A percentile compares a stretch with the other conserved stretches of the same genome.
phyloP scores from a whole-genome alignment of 1,140 invertebrate genomes.

The Pemphigus obesinymphae region DNA sequence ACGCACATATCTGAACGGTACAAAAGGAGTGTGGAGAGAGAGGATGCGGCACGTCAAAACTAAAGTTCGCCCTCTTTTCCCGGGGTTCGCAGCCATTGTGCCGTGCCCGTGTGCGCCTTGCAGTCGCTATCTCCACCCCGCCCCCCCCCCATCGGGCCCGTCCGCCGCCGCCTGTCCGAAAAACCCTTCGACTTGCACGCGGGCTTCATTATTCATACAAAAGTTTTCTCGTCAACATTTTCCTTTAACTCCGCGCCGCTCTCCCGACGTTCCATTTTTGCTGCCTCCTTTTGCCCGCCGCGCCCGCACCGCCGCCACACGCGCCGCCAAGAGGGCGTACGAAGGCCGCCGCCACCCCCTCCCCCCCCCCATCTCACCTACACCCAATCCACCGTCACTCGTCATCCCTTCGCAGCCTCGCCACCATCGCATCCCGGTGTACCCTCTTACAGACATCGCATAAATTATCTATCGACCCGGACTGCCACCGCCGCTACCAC shows the following conservation, averaged over 20 bases:
- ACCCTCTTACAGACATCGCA: constrained; percentile 32
- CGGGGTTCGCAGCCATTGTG: constrained; percentile 36
- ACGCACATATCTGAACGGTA: not conserved
- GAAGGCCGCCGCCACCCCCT: not conserved
- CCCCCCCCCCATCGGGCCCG: not conserved
- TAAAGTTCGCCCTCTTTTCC: constrained; percentile 42
- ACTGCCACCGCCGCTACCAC: not conserved
- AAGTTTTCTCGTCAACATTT: constrained; percentile 41
- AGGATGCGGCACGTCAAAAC: constrained; percentile 29
- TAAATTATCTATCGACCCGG: constrained; percentile 39
- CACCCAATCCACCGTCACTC: no score
- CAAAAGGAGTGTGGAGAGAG: not conserved
- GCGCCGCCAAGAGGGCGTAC: constrained; percentile 16
- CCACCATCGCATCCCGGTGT: not conserved
- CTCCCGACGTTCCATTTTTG: constrained; percentile 29
- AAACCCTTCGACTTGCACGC: constrained; percentile 35
- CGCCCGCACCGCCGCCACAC: not conserved
- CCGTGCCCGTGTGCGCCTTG: not conserved
- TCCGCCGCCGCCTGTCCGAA: constrained; percentile 6
- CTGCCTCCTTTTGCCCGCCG: constrained; percentile 31
- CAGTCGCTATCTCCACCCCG: not conserved
- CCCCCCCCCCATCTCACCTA: not conserved
- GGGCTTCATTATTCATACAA: constrained; percentile 42
- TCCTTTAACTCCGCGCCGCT: constrained; percentile 20
- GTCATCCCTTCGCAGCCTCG: not conserved